Evolutionary conservation across 2,797 vertebrate species (phyloP).

Genomic region (Sitta carolinensis): DNA sequence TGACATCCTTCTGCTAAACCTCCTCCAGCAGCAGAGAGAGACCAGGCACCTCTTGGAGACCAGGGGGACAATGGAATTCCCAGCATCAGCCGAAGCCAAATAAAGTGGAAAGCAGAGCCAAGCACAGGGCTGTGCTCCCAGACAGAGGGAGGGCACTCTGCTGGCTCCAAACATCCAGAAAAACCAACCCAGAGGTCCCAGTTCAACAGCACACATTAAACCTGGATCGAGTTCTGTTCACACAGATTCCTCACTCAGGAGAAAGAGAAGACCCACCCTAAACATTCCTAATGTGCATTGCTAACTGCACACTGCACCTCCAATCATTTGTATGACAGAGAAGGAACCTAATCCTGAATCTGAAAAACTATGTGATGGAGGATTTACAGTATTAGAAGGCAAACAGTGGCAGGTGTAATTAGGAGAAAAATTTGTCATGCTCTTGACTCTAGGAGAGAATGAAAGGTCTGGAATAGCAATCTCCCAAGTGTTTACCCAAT

Average conservation of each 20-base stretch:
- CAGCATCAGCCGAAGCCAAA: neutral
- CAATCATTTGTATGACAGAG: constrained; percentile 76
- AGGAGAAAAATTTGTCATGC: constrained; percentile 91
- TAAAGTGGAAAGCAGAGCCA: neutral
- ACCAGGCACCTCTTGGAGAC: neutral
- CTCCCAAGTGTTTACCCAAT: constrained; percentile 89
- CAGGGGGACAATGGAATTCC: neutral
- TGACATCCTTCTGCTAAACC: neutral
- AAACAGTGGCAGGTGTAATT: constrained; percentile 90
- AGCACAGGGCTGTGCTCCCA: rapidly evolving
- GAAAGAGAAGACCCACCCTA: neutral
- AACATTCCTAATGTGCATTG: constrained; percentile 33
- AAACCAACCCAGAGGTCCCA: neutral
- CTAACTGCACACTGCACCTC: constrained; percentile 58
- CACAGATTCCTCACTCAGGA: rapidly evolving
- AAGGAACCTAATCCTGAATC: constrained; percentile 84
- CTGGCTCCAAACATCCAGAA: neutral
- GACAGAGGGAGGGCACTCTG: neutral
- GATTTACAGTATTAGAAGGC: constrained; percentile 90
- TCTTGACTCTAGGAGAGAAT: constrained; percentile 86
- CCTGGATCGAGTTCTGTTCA: neutral
- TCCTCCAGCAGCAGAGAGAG: neutral
- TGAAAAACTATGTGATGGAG: constrained; percentile 83
- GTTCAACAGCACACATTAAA: neutral
- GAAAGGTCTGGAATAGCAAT: constrained; percentile 87